Evolutionary conservation across 2,797 vertebrate genomes (phyloP).

Genomic region (Chloroceryle amazona): DNA sequence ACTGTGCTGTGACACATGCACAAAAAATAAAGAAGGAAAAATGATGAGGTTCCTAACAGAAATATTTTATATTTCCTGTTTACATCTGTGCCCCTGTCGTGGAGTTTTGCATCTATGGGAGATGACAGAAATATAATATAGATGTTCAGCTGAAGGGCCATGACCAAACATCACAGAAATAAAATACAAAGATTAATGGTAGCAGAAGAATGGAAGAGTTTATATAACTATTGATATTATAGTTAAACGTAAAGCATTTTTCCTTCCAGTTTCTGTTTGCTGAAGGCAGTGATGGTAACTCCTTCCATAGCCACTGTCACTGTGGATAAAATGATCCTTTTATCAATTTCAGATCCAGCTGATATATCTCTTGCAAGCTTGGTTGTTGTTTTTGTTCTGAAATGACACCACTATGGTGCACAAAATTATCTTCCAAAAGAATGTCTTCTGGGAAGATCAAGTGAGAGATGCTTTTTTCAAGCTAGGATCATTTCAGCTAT

Average conservation of each 20-base stretch:
- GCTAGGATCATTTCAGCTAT: background rate
- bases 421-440: conserved; percentile 3
- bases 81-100: background rate
- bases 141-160: conserved; percentile 4
- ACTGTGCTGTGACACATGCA: fast-evolving
- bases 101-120: background rate
- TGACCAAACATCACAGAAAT: conserved; percentile 6
- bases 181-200: conserved; percentile 42
- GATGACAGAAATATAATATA: background rate
- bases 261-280: conserved; percentile 39
- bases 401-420: background rate
- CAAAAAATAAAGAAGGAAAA: background rate
- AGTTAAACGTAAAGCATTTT: conserved; percentile 26
- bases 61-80: background rate
- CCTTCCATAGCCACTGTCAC: conserved; percentile 20
- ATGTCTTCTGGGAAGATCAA: background rate
- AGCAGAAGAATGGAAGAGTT: background rate
- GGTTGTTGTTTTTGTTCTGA: background rate
- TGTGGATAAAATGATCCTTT: conserved; percentile 2
- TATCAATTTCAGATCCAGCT: background rate
- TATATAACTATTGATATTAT: background rate
- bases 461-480: background rate
- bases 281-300: conserved; percentile 9
- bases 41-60: background rate
- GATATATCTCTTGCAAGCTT: background rate